Percentiles rank a stretch among this genome's conserved stretches.
These are phyloP conservation scores for Sylvicola cinctus DNA, from an alignment of 2,888 invertebrate genomes.

Conservation along the genomic window DNA sequence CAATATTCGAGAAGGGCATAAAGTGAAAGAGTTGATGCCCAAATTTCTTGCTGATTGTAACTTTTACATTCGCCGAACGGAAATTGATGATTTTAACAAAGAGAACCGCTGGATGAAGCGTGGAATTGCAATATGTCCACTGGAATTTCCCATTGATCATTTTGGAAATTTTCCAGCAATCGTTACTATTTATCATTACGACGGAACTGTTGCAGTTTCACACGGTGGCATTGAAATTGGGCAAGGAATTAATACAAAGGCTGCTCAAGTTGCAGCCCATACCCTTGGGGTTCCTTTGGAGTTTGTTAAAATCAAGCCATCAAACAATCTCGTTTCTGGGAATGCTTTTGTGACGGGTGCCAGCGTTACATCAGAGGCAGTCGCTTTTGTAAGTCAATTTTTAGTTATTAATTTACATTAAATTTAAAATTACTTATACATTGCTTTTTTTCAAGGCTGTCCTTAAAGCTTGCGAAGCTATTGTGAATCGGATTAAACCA, in stretches of 20 bases:
- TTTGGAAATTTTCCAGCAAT: conserved; percentile 34
- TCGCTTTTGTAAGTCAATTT: conserved; percentile 24
- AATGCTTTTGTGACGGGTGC: conserved; percentile 43
- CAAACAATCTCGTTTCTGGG: conserved; percentile 34
- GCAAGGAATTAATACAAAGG: conserved; percentile 66
- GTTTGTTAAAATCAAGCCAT: conserved; percentile 40
- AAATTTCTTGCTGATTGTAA: conserved; percentile 29
- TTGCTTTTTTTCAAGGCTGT: conserved; percentile 19
- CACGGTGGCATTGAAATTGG: no score
- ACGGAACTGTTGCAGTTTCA: conserved; percentile 43
- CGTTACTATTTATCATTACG: conserved; percentile 44
- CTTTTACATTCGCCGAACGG: conserved; percentile 27
- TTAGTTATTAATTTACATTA: conserved; percentile 1
- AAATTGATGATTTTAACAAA: conserved; percentile 31
- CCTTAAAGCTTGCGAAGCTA: conserved; percentile 23
- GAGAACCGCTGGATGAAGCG: conserved; percentile 60
- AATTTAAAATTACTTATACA: conserved; percentile 3
- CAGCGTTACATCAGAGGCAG: conserved; percentile 43
- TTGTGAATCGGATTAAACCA: conserved; percentile 21
- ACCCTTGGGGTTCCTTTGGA: conserved; percentile 41
- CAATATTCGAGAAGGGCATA: conserved; percentile 27
- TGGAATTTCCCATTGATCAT: conserved; percentile 38
- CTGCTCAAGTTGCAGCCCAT: conserved; percentile 47
- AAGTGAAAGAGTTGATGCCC: conserved; percentile 28
- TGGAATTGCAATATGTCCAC: conserved; percentile 41